phyloP scores from a whole-genome alignment of 2,888 invertebrate genomes.

The Trichacis sp. region DNA sequence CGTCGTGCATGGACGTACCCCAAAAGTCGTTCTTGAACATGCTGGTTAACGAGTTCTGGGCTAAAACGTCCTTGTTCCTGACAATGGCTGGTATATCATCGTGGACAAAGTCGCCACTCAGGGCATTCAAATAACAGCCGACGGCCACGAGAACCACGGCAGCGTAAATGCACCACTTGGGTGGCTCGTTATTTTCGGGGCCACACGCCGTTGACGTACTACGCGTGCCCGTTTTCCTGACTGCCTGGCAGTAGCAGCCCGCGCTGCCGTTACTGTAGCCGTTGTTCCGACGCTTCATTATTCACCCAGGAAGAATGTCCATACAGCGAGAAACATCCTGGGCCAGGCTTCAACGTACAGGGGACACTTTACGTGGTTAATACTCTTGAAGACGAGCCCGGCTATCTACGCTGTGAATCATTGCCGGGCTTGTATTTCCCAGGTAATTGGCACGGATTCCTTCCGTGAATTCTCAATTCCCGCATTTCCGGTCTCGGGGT shows the following conservation, averaged over 20 bases:
- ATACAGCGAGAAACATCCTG: neutral
- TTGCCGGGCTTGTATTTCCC: neutral
- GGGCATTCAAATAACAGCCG: constrained; percentile 79
- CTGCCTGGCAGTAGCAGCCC: constrained; percentile 51
- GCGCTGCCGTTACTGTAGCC: constrained; percentile 35
- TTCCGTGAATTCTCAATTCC: constrained; percentile 1
- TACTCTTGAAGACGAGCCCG: neutral
- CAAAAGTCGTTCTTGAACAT: constrained; percentile 87
- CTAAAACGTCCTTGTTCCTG: constrained; percentile 84
- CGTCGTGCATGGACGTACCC: constrained; percentile 89
- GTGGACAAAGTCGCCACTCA: constrained; percentile 87
- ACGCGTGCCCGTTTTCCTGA: constrained; percentile 43
- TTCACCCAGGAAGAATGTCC: constrained; percentile 29
- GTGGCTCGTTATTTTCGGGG: constrained; percentile 61
- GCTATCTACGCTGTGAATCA: neutral
- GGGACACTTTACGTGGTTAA: neutral
- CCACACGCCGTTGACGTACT: constrained; percentile 42
- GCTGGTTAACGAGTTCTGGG: constrained; percentile 74
- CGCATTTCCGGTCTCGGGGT: constrained; percentile 2
- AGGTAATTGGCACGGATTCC: neutral
- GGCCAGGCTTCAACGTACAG: neutral
- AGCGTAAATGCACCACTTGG: constrained; percentile 75
- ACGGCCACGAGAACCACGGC: constrained; percentile 77
- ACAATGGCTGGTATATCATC: constrained; percentile 89
- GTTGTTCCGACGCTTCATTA: constrained; percentile 57